Evolutionary conservation across 2,888 invertebrate species (phyloP).

Genomic region (Pocota personata): DNA sequence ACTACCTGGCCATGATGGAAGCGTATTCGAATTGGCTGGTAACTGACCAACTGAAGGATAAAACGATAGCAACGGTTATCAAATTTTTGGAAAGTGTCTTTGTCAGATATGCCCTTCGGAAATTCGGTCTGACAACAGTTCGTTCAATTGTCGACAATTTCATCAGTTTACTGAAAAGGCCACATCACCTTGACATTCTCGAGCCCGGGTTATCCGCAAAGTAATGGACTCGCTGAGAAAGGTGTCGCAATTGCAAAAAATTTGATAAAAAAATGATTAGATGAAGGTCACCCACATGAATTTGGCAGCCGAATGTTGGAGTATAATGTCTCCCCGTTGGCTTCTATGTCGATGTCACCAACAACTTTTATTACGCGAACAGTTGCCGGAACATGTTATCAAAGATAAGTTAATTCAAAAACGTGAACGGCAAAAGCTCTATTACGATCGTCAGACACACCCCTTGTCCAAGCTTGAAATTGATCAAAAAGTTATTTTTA

Average conservation of each 20-base stretch:
- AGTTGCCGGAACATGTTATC: slow-evolving; percentile 1
- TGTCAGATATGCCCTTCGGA: slow-evolving; percentile 11
- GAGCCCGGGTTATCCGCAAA: slow-evolving; percentile 20
- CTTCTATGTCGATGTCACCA: slow-evolving; percentile 11
- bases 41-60: background rate
- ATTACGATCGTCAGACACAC: too few species aligned
- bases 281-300: slow-evolving; percentile 11
- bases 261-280: slow-evolving; percentile 8
- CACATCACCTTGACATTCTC: slow-evolving; percentile 32
- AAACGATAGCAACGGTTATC: too few species aligned
- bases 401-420: slow-evolving; percentile 20
- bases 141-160: slow-evolving; percentile 8
- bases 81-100: slow-evolving; percentile 14
- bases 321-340: slow-evolving; percentile 32
- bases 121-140: slow-evolving; percentile 22
- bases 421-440: slow-evolving; percentile 1
- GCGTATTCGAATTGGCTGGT: slow-evolving; percentile 19
- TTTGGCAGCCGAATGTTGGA: background rate
- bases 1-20: background rate
- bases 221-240: slow-evolving; percentile 40
- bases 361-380: slow-evolving; percentile 24
- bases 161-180: slow-evolving; percentile 5
- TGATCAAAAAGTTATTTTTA: slow-evolving; percentile 20
- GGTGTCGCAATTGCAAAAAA: slow-evolving; percentile 35
- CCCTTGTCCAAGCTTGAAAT: background rate